These are phyloP conservation scores for Erpornis zantholeuca DNA, from an alignment of 2,113 vertebrate species.

Conservation along the genomic window DNA sequence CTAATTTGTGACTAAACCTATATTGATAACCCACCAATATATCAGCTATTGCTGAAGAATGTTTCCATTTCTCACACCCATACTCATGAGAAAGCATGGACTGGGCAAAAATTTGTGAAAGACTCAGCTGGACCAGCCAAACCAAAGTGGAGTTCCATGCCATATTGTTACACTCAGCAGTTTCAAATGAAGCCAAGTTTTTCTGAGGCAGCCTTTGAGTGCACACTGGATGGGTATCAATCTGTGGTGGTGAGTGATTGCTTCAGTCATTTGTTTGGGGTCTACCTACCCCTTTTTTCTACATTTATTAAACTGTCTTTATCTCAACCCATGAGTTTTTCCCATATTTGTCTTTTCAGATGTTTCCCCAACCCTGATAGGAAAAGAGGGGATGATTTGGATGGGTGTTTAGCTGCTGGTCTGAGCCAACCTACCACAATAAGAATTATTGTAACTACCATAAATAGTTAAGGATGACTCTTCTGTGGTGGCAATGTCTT, in stretches of 20 bases:
- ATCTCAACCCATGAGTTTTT: not conserved
- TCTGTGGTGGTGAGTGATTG: not conserved
- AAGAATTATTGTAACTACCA: not conserved
- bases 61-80: not conserved
- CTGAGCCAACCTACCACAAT: not conserved
- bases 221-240: too few relatives aligned
- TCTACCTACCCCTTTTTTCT: not conserved
- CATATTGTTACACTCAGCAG: not conserved
- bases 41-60: not conserved
- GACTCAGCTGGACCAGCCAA: not conserved
- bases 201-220: fast-evolving
- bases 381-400: fast-evolving
- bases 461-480: not conserved
- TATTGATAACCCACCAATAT: not conserved
- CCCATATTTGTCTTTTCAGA: not conserved
- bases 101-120: not conserved
- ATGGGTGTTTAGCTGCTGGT: fast-evolving
- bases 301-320: not conserved
- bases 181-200: not conserved
- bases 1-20: not conserved
- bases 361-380: fast-evolving
- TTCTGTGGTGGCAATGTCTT: not conserved
- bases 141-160: not conserved
- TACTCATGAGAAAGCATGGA: fast-evolving
- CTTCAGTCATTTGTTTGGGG: not conserved